These are phyloP conservation scores for Corapipo altera DNA, from an alignment of 2,113 vertebrate genomes.

Conservation along the genomic window DNA sequence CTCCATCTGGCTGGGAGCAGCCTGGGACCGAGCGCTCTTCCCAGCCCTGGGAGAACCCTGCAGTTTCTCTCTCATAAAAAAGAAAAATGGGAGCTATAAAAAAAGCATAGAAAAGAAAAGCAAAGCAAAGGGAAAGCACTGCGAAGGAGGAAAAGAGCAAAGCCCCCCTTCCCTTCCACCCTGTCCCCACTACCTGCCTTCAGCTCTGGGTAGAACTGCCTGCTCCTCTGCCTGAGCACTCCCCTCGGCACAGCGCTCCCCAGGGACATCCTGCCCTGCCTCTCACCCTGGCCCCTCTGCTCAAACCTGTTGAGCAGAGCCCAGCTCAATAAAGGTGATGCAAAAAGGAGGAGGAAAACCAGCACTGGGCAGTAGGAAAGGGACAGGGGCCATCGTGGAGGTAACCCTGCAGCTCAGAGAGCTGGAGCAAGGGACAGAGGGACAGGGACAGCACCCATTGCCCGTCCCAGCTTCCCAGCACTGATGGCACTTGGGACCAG, in stretches of 20 bases:
- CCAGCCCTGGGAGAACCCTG: conserved; percentile 53
- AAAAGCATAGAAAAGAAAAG: conserved; percentile 57
- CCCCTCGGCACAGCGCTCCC: background rate
- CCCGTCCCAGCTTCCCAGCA: background rate
- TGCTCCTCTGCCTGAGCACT: background rate
- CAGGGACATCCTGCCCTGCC: background rate
- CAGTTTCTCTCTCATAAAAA: conserved; percentile 62
- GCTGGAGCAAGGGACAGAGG: background rate
- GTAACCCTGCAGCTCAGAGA: background rate
- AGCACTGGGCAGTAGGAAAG: background rate
- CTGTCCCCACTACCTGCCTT: background rate
- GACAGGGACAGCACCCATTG: background rate
- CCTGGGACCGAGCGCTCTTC: conserved; percentile 44
- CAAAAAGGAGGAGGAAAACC: background rate
- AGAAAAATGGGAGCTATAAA: conserved; percentile 67
- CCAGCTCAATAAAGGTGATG: background rate
- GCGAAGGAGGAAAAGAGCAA: conserved; percentile 38
- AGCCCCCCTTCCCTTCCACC: background rate
- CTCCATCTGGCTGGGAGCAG: conserved; percentile 59
- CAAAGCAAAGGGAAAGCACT: conserved; percentile 39
- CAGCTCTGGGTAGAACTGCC: background rate
- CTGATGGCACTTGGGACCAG: background rate
- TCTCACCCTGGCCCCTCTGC: background rate
- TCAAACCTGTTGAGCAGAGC: background rate
- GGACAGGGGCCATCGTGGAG: background rate